Percentiles rank a stretch among this genome's conserved stretches.
Evolutionary conservation across 2,888 invertebrate species (phyloP).

Genomic region (Acleris holmiana): DNA sequence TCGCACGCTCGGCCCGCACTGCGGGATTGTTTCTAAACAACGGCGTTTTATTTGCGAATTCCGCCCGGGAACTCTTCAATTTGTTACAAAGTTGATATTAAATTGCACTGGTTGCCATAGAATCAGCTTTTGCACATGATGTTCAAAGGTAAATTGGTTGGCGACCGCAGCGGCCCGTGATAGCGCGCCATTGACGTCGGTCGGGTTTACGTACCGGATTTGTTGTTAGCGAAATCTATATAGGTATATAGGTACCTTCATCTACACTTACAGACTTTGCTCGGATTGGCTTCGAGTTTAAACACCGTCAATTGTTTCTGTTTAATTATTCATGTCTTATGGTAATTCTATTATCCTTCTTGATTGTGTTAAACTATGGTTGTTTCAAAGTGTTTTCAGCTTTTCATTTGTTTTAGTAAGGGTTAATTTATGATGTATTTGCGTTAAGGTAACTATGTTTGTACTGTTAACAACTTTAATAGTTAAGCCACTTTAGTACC

Average conservation of each 20-base stretch:
- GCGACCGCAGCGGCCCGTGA: slow-evolving; percentile 61
- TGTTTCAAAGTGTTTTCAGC: not conserved
- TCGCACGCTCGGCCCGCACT: slow-evolving; percentile 1
- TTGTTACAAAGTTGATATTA: slow-evolving; percentile 39
- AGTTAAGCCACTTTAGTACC: too few species aligned
- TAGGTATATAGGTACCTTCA: slow-evolving; percentile 1
- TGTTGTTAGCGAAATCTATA: slow-evolving; percentile 46
- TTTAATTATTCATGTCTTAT: slow-evolving; percentile 18
- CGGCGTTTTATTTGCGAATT: slow-evolving; percentile 4
- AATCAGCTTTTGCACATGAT: slow-evolving; percentile 49
- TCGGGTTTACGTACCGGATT: slow-evolving; percentile 48
- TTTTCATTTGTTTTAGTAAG: not conserved
- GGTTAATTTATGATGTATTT: not conserved
- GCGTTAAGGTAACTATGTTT: not conserved
- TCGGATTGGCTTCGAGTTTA: slow-evolving; percentile 13
- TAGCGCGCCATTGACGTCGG: slow-evolving; percentile 28
- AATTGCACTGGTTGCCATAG: slow-evolving; percentile 33
- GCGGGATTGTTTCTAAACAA: slow-evolving; percentile 10
- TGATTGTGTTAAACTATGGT: slow-evolving; percentile 11
- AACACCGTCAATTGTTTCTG: slow-evolving; percentile 19
- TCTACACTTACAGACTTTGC: slow-evolving; percentile 39
- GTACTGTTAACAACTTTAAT: too few species aligned
- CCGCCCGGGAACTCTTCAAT: slow-evolving; percentile 15
- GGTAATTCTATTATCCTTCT: slow-evolving; percentile 11
- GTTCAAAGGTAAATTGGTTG: slow-evolving; percentile 75